These are phyloP conservation scores for Eolophus roseicapilla DNA, from an alignment of 2,113 vertebrate genomes.

Conservation along the genomic window DNA sequence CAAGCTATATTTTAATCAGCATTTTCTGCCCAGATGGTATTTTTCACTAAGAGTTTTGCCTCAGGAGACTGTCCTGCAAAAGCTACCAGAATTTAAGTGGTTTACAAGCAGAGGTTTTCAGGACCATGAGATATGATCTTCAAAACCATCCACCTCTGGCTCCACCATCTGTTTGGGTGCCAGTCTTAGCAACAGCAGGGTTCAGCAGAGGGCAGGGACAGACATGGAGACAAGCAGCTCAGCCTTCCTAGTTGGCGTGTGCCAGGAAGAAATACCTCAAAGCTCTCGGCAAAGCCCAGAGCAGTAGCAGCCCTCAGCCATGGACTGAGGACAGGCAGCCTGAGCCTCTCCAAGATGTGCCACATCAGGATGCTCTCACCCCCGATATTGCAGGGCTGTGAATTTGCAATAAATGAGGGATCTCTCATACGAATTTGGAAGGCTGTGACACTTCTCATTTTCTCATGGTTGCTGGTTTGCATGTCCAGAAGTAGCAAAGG, in stretches of 20 bases:
- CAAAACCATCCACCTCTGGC: not conserved
- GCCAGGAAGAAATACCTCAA: not conserved
- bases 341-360: not conserved
- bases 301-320: not conserved
- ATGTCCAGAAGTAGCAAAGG: not conserved
- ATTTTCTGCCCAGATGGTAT: not conserved
- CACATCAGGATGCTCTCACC: not conserved
- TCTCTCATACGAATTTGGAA: not conserved
- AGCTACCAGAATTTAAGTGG: not conserved
- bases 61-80: not conserved
- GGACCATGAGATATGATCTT: not conserved
- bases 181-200: not conserved
- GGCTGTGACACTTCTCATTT: not conserved
- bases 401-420: not conserved
- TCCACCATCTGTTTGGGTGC: not conserved
- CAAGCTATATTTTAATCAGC: not conserved
- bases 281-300: not conserved
- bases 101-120: not conserved
- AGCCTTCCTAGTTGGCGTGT: not conserved
- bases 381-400: not conserved
- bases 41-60: not conserved
- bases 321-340: not conserved
- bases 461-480: not conserved
- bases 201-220: not conserved
- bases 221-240: not conserved